Percentiles rank a stretch among this genome's conserved stretches.
Evolutionary conservation across 2,113 vertebrate genomes (phyloP).

Genomic region (Dissostichus mawsoni): DNA sequence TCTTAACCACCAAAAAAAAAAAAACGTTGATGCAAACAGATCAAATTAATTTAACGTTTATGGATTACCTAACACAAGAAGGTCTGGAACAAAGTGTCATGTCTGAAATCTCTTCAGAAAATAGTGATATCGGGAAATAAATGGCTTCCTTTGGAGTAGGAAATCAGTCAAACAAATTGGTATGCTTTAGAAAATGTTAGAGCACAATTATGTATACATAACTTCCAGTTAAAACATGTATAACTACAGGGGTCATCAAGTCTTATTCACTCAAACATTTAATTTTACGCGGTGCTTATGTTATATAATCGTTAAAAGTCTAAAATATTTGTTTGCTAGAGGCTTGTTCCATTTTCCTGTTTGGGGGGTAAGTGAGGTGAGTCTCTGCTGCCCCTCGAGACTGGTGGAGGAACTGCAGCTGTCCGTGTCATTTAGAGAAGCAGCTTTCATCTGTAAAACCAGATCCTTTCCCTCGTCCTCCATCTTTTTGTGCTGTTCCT

Average conservation of each 20-base stretch:
- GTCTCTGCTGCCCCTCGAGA: slow-evolving; percentile 75
- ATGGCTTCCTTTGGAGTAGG: not conserved
- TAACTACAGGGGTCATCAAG: too few species aligned
- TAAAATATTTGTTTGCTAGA: not conserved
- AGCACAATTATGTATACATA: not conserved
- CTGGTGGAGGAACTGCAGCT: slow-evolving; percentile 84
- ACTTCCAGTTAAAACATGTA: too few species aligned
- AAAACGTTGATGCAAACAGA: not conserved
- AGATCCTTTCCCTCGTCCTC: slow-evolving; percentile 50
- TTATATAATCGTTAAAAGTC: not conserved
- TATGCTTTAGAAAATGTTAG: not conserved
- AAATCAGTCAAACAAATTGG: not conserved
- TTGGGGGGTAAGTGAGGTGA: slow-evolving; percentile 37
- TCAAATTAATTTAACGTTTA: not conserved
- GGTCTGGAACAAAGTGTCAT: not conserved
- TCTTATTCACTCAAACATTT: not conserved
- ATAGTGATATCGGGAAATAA: not conserved
- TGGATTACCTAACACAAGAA: not conserved
- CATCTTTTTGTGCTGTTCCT: slow-evolving; percentile 24
- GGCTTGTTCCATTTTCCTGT: slow-evolving; percentile 14
- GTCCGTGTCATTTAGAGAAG: slow-evolving; percentile 79
- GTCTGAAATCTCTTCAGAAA: not conserved
- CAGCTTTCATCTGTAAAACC: slow-evolving; percentile 58
- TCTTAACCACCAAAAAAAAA: too few species aligned
- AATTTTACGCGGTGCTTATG: not conserved